Evolutionary conservation across 2,797 vertebrate species (phyloP), one percentile per base, ranked within the genome.

Genomic region (Petrocephalus schoutedeni): DNA sequence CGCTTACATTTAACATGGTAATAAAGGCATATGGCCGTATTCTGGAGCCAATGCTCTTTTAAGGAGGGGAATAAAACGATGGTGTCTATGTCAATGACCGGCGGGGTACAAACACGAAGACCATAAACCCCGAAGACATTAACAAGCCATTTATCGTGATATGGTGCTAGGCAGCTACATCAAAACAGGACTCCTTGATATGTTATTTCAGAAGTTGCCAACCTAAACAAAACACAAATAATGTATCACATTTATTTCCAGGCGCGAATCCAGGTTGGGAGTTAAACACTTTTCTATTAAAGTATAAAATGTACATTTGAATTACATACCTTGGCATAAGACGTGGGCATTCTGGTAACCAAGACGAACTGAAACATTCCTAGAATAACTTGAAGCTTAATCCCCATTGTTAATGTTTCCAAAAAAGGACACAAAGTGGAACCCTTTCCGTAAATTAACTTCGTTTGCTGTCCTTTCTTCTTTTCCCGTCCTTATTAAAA

Each of bases 341-440:
- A 95, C 74, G 93, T 93, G 56, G 94, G 94, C 89, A 96, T 95
- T 94, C 94, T 94, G 92, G 95, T 92, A 90, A 96, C 94, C 89
- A 95, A 94, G 91, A 96, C 94, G 94, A 96, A 94, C 89, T 96
- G 96, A 95, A 96, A 95, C 95, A 96, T 95, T 95, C 95, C 95
- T 90, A 96, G 93, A 95, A 96, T 95, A 95, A 96, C 95, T 95
- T 96, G 95, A 89, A 96, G 95, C 92, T 94, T 95, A 94, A 95
- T 95, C 94, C 95, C 94, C 96, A 96, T 96, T 92, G 95, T 95
- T 90, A 93, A 91, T 93, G 92, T 88, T 61, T 89, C 93, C 93
- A 94, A 92, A 90, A 90, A 90, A 91, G 91, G 90, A 89, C 92
- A 92, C 87, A 54, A 88, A 88, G 83, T 85, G 89, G 88, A 92